Conservation (phyloP, 2,888 invertebrate genomes). For the Glaucopsyche alexis region DNA sequence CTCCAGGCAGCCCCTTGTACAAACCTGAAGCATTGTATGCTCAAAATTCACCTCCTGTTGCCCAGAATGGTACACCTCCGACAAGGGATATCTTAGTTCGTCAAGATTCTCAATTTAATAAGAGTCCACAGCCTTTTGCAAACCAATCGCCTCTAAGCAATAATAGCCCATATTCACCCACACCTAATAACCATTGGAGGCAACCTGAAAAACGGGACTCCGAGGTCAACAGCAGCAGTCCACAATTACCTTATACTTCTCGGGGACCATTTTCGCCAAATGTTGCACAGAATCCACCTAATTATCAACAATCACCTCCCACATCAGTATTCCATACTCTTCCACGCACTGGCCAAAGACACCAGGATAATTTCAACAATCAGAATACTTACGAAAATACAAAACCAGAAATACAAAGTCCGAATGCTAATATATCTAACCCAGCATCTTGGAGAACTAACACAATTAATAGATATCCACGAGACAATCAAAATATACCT, state of each 20-base stretch:
- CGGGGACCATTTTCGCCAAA: slow-evolving; percentile 58
- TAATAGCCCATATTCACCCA: slow-evolving; percentile 63
- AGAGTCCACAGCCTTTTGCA: slow-evolving; percentile 71
- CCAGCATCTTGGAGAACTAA: slow-evolving; percentile 67
- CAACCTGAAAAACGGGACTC: slow-evolving; percentile 73
- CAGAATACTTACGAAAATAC: slow-evolving; percentile 51
- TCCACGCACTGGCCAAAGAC: slow-evolving; percentile 60
- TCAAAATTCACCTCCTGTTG: slow-evolving; percentile 59
- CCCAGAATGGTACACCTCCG: slow-evolving; percentile 56
- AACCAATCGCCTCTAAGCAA: slow-evolving; percentile 60
- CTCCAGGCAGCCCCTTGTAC: slow-evolving; percentile 70
- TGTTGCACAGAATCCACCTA: slow-evolving; percentile 55
- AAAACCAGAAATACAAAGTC: slow-evolving; percentile 52
- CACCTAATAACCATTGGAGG: slow-evolving; percentile 71
- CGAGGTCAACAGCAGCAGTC: slow-evolving; percentile 55
- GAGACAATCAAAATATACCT: slow-evolving; percentile 51
- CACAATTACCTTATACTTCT: slow-evolving; percentile 52
- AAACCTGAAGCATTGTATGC: slow-evolving; percentile 75
- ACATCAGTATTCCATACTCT: slow-evolving; percentile 62
- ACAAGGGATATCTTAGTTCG: slow-evolving; percentile 67
- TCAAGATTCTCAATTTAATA: slow-evolving; percentile 76
- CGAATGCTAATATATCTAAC: slow-evolving; percentile 50
- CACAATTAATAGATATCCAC: slow-evolving; percentile 60
- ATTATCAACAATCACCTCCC: slow-evolving; percentile 52
- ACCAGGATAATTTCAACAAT: slow-evolving; percentile 52